Evolutionary conservation across 2,113 vertebrate species (phyloP), one percentile per base, ranked within the genome.

Genomic region (Scatophagus argus): DNA sequence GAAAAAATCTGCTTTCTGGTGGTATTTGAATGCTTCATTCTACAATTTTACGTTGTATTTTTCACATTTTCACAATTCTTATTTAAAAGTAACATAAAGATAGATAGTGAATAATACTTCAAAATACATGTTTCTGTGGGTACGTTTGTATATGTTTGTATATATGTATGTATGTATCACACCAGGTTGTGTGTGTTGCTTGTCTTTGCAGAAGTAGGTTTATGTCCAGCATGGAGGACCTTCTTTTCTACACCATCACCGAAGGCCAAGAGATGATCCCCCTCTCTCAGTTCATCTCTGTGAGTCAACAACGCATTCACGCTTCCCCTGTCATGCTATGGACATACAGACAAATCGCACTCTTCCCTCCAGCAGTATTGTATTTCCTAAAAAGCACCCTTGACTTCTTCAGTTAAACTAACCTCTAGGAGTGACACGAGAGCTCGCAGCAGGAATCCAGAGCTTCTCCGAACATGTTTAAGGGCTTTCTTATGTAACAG

Each of bases 181-280:
- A 59, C 29, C 36, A 34, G 55, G 19, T 10, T 60, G 8, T 41
- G 3, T 74, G 8, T 76, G 0, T 72, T 81, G 29, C 88, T 77
- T 83, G 52, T 63, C 79, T 78, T 77, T 12, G 34, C 86, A 96
- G 95, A 75, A 92, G 90, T 25, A 47, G 82, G 4, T 79, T 93
- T 77, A 91, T 95, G 82, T 91, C 93, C 55, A 93, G 91, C 16
- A 93, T 96, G 74, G 96, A 95, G 36, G 95, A 96, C 51, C 83
- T 96, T 62, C 94, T 97, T 66, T 97, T 97, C 92, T 96, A 97
- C 93, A 96, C 96, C 32, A 94, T 97, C 89, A 95, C 95, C 0
- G 95, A 96, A 61, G 96, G 96, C 89, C 93, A 96, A 77, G 95
- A 96, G 38, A 92, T 79, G 43, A 95, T 97, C 68, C 94, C 95